Conservation (phyloP, 2,113 vertebrate genomes). For the Forbesichthys papilliferus region DNA sequence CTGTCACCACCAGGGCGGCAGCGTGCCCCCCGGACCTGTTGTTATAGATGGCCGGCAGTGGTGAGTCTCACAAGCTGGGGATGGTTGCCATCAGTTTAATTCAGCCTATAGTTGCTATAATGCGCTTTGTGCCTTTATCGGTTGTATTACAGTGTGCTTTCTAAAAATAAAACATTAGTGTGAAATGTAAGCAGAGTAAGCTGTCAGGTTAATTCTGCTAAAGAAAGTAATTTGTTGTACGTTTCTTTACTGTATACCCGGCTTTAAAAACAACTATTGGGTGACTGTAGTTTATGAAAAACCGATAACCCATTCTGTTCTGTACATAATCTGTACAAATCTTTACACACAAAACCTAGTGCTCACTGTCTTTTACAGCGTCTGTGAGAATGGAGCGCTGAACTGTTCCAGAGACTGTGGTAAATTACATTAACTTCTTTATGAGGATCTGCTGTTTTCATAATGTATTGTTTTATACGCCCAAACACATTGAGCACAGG, state of each 20-base stretch:
- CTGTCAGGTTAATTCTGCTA: no score
- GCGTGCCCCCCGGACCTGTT: slow-evolving; percentile 39
- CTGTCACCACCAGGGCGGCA: slow-evolving; percentile 40
- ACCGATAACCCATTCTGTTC: no score
- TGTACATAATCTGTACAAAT: no score
- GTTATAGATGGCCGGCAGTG: slow-evolving; percentile 64
- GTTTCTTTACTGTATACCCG: no score
- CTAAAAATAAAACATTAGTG: no score
- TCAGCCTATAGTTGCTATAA: not conserved
- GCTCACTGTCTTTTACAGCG: slow-evolving; percentile 39
- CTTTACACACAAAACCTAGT: no score
- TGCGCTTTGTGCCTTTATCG: no score
- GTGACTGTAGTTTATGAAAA: no score
- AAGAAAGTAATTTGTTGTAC: no score
- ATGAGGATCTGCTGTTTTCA: not conserved
- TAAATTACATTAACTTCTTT: slow-evolving; percentile 30
- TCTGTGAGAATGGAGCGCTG: slow-evolving; percentile 67
- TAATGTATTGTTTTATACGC: not conserved
- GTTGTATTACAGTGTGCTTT: no score
- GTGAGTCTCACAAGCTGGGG: slow-evolving; percentile 42
- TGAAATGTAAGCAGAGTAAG: no score
- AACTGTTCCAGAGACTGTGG: slow-evolving; percentile 60
- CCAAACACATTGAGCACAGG: not conserved
- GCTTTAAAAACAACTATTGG: no score
- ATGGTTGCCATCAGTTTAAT: not conserved